Evolutionary conservation across 2,113 vertebrate genomes (phyloP).

Genomic region (Cettia cetti): DNA sequence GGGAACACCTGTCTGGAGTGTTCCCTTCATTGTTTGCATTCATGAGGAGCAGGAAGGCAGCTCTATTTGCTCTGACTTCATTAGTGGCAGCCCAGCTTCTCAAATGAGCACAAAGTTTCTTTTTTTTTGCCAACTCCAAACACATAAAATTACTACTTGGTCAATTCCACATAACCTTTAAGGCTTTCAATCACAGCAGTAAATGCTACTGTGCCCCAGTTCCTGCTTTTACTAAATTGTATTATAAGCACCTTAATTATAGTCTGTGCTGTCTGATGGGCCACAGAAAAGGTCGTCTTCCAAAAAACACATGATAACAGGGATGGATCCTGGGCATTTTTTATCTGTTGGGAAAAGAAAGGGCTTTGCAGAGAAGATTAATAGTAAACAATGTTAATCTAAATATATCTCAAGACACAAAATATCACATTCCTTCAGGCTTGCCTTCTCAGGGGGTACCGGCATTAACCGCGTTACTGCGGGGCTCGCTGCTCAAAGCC

Average conservation of each 20-base stretch:
- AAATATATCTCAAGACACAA: constrained; percentile 51
- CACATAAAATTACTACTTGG: constrained; percentile 42
- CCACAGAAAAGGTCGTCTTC: background rate
- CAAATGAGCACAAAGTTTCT: background rate
- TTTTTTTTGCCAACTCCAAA: constrained; percentile 8
- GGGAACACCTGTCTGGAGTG: background rate
- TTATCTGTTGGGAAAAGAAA: background rate
- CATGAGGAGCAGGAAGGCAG: background rate
- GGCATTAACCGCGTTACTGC: background rate
- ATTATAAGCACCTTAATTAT: constrained; percentile 61
- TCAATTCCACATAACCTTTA: constrained; percentile 36
- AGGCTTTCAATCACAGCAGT: constrained; percentile 48
- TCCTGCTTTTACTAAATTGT: constrained; percentile 35
- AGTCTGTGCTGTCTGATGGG: constrained; percentile 22
- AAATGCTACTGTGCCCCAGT: constrained; percentile 15
- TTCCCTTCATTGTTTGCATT: background rate
- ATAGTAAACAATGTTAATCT: constrained; percentile 47
- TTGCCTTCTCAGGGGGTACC: background rate
- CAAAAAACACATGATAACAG: background rate
- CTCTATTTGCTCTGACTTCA: background rate
- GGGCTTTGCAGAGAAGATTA: constrained; percentile 19
- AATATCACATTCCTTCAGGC: constrained; percentile 28
- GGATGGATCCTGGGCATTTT: background rate
- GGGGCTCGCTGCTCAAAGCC: background rate
- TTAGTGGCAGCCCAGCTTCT: constrained; percentile 13